These are phyloP conservation scores for Darevskia nairensis DNA, from an alignment of 2,797 vertebrate genomes.

Conservation along the genomic window DNA sequence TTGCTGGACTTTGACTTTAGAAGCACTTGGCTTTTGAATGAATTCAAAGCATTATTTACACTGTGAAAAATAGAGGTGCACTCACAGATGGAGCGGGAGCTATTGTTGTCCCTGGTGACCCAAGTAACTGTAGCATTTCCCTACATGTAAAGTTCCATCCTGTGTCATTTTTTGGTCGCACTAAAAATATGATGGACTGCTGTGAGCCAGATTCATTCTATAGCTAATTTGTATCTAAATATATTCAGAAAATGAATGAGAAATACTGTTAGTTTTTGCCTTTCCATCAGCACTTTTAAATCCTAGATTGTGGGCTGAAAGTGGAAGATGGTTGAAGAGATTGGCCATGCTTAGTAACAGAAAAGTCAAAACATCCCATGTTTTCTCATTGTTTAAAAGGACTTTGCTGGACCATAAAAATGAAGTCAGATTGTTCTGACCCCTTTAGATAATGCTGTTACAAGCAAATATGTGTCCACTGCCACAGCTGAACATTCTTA, in stretches of 20 bases:
- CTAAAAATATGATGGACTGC: background rate
- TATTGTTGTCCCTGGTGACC: background rate
- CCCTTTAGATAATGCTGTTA: slow-evolving; percentile 2
- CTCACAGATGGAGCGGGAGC: background rate
- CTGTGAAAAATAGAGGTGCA: background rate
- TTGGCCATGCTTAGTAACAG: background rate
- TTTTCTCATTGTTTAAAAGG: background rate
- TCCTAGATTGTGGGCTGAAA: background rate
- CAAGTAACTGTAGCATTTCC: background rate
- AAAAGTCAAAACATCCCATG: background rate
- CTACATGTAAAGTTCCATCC: background rate
- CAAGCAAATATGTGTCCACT: background rate
- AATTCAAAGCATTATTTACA: background rate
- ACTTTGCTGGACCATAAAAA: background rate
- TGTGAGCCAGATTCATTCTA: background rate
- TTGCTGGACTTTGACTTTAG: too few relatives aligned
- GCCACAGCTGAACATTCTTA: slow-evolving; percentile 5
- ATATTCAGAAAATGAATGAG: background rate
- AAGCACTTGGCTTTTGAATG: background rate
- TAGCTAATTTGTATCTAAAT: too few relatives aligned
- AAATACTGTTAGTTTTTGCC: background rate
- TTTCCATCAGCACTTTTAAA: background rate
- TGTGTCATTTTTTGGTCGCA: background rate
- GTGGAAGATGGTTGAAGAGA: background rate
- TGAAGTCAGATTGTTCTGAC: background rate